Conservation (phyloP, 1,140 invertebrate species). For the Heliconius hermathena region DNA sequence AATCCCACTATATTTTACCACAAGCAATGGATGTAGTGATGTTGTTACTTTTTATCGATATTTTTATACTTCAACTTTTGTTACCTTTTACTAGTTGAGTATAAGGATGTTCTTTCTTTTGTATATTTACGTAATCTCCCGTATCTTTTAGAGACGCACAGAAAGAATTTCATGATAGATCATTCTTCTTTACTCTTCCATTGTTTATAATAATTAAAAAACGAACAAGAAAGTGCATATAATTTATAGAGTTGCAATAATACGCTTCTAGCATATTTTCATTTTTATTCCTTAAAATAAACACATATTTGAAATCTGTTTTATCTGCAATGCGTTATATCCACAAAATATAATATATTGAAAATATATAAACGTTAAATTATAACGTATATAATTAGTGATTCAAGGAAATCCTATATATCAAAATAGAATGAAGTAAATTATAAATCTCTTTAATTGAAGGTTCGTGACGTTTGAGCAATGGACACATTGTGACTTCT, state of each 20-base stretch:
- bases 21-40: conserved; percentile 24
- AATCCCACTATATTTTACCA: conserved; percentile 18
- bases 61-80: conserved; percentile 8
- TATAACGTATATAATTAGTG: neutral
- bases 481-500: neutral
- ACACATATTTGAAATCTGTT: no score
- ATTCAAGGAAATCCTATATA: neutral
- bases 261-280: no score
- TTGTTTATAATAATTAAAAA: no score
- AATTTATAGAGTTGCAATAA: no score
- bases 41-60: neutral
- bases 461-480: neutral
- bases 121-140: neutral
- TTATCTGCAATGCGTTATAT: no score
- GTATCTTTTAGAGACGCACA: no score
- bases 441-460: conserved; percentile 1
- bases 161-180: neutral
- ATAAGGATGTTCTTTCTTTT: neutral
- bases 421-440: neutral
- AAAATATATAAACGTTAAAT: neutral
- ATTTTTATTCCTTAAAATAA: no score
- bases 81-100: neutral
- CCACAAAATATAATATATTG: neutral
- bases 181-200: neutral
- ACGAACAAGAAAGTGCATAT: no score